phyloP scores from a whole-genome alignment of 2,888 invertebrate species.

The Chorisops tibialis region DNA sequence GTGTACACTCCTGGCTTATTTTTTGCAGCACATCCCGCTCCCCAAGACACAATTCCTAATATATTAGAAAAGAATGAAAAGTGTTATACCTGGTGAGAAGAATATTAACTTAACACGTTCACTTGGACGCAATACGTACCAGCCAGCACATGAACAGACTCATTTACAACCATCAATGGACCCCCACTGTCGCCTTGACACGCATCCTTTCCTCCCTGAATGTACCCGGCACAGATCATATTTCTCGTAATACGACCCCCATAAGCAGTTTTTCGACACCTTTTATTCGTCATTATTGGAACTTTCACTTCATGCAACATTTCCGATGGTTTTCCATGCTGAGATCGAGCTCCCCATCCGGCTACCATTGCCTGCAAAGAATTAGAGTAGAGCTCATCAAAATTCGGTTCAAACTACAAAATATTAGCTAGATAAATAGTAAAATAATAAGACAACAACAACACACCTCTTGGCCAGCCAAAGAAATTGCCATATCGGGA shows the following conservation, averaged over 20 bases:
- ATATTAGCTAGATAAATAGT: background rate
- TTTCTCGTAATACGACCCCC: conserved; percentile 44
- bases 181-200: conserved; percentile 52
- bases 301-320: conserved; percentile 45
- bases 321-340: conserved; percentile 42
- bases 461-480: conserved; percentile 43
- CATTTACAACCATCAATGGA: conserved; percentile 35
- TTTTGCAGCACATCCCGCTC: conserved; percentile 20
- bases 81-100: no score
- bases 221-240: conserved; percentile 48
- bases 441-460: background rate
- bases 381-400: background rate
- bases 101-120: no score
- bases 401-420: background rate
- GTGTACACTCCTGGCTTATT: conserved; percentile 30
- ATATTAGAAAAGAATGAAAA: background rate
- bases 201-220: conserved; percentile 45
- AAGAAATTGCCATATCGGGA: conserved; percentile 41
- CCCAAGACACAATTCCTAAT: conserved; percentile 31
- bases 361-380: conserved; percentile 45
- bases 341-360: conserved; percentile 46
- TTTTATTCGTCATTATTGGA: conserved; percentile 47
- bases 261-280: conserved; percentile 45
- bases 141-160: conserved; percentile 8
- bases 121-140: background rate